phyloP scores from a whole-genome alignment of 2,797 vertebrate species.

The Dromococcyx pavoninus region DNA sequence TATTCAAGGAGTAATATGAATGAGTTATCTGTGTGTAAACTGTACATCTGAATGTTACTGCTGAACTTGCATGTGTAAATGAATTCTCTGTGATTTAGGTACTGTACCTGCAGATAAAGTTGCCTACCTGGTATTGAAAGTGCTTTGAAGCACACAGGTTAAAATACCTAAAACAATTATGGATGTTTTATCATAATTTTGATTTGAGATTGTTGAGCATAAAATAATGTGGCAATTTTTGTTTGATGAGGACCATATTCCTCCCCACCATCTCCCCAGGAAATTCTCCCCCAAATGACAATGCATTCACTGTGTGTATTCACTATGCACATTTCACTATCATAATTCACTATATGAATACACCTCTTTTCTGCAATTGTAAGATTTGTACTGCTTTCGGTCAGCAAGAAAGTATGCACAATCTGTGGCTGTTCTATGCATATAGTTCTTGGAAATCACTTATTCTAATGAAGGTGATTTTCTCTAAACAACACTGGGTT shows the following conservation, averaged over 20 bases:
- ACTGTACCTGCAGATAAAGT: not conserved
- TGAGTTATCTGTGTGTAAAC: not conserved
- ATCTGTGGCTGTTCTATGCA: not conserved
- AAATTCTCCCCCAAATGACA: not conserved
- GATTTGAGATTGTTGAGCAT: not conserved
- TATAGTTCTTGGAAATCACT: not conserved
- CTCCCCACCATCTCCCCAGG: not conserved
- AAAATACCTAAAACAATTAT: not conserved
- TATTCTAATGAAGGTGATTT: not conserved
- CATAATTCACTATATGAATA: too few relatives aligned
- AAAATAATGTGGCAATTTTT: rapidly evolving
- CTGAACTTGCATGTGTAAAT: not conserved
- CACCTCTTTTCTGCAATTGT: not conserved
- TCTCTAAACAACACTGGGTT: not conserved
- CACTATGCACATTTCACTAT: too few relatives aligned
- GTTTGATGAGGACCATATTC: not conserved
- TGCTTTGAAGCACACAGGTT: not conserved
- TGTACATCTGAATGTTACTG: not conserved
- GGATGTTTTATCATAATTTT: not conserved
- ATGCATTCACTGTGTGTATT: not conserved
- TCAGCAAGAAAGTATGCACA: not conserved
- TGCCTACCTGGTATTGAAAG: not conserved
- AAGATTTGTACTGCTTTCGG: not conserved
- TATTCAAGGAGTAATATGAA: not conserved
- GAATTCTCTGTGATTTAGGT: not conserved